phyloP scores from a whole-genome alignment of 2,888 invertebrate species.

The Sialis lutaria region DNA sequence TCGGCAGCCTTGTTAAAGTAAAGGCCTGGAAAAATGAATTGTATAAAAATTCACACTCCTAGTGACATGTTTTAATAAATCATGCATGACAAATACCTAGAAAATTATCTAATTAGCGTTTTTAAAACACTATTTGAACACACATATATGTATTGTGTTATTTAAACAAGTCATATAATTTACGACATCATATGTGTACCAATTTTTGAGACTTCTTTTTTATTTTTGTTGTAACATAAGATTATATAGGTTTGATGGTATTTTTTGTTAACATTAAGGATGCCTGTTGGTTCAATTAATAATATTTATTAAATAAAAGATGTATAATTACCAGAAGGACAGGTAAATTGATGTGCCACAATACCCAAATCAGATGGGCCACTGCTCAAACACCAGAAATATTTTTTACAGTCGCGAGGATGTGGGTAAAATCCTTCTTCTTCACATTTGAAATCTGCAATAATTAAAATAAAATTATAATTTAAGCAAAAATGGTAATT shows the following conservation, averaged over 20 bases:
- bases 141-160: too few relatives aligned
- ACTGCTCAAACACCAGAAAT: slow-evolving; percentile 86
- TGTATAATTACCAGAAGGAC: slow-evolving; percentile 56
- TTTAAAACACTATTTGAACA: too few relatives aligned
- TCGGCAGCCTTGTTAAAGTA: slow-evolving; percentile 84
- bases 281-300: too few relatives aligned
- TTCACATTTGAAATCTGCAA: slow-evolving; percentile 69
- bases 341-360: slow-evolving; percentile 83
- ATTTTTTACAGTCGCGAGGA: slow-evolving; percentile 84
- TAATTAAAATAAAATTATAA: background rate
- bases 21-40: slow-evolving; percentile 36
- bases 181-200: too few relatives aligned
- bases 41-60: background rate
- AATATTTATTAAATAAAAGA: background rate
- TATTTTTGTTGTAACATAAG: too few relatives aligned
- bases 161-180: too few relatives aligned
- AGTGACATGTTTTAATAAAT: background rate
- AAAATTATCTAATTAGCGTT: too few relatives aligned
- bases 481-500: background rate
- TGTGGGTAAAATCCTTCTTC: slow-evolving; percentile 88
- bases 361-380: slow-evolving; percentile 79
- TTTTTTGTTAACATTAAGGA: too few relatives aligned
- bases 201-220: background rate
- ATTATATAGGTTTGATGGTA: too few relatives aligned
- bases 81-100: background rate